Percentiles rank a stretch among this genome's conserved stretches.
Evolutionary conservation across 2,888 invertebrate species (phyloP).

Genomic region (Epirrhoe alternata): DNA sequence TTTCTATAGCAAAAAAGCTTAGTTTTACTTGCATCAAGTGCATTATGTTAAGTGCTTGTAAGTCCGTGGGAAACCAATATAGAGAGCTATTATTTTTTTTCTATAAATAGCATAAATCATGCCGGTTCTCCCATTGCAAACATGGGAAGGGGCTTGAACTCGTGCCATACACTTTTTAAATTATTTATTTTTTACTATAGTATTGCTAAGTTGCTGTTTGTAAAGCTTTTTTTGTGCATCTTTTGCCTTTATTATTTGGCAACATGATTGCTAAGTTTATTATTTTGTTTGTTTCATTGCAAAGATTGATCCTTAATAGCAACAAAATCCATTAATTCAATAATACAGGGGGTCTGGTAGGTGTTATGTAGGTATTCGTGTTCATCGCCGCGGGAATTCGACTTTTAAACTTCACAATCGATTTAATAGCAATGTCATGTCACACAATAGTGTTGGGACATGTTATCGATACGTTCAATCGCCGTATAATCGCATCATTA

Average conservation of each 20-base stretch:
- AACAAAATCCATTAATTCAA: too few relatives aligned
- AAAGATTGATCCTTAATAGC: too few relatives aligned
- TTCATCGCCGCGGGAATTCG: conserved; percentile 17
- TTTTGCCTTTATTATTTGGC: too few relatives aligned
- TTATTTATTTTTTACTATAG: neutral
- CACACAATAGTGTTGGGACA: conserved; percentile 33
- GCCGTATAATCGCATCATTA: conserved; percentile 41
- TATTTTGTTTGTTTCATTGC: too few relatives aligned
- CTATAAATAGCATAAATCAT: conserved; percentile 26
- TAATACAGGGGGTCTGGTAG: too few relatives aligned
- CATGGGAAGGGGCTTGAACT: conserved; percentile 10
- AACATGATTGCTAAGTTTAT: too few relatives aligned
- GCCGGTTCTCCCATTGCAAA: conserved; percentile 20
- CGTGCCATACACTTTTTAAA: conserved; percentile 6
- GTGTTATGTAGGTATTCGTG: neutral
- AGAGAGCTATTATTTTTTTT: conserved; percentile 9
- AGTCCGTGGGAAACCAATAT: conserved; percentile 27
- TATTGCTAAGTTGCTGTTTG: too few relatives aligned
- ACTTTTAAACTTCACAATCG: conserved; percentile 10
- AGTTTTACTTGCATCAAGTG: conserved; percentile 4
- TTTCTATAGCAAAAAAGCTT: conserved; percentile 1
- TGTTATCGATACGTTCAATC: conserved; percentile 32
- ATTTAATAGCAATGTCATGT: conserved; percentile 16
- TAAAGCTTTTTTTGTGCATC: too few relatives aligned
- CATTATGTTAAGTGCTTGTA: conserved; percentile 2